phyloP scores from a whole-genome alignment of 2,113 vertebrate species.

The Scortum barcoo region DNA sequence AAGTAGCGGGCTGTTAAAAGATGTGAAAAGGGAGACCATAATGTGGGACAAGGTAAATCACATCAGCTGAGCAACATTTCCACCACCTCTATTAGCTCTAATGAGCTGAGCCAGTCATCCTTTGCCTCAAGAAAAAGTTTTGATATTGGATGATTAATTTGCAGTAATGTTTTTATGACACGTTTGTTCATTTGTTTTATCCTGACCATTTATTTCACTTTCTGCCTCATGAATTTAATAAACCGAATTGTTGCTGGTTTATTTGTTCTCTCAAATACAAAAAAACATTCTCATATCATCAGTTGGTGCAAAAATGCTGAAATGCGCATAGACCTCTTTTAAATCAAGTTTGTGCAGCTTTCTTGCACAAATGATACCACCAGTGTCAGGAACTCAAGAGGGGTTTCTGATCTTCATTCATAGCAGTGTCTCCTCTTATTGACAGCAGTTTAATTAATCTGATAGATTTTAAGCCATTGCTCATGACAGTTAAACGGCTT shows the following conservation, averaged over 20 bases:
- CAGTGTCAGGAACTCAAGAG: constrained; percentile 14
- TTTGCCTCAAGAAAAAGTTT: constrained; percentile 13
- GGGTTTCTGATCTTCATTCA: constrained; percentile 27
- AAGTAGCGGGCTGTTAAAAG: background rate
- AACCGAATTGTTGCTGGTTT: background rate
- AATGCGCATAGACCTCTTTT: background rate
- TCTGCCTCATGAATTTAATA: constrained; percentile 1
- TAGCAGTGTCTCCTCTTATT: constrained; percentile 21
- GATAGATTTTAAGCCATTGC: constrained; percentile 9
- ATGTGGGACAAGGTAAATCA: background rate
- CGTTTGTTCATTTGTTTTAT: background rate
- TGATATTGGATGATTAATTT: constrained; percentile 5
- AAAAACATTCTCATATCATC: constrained; percentile 1
- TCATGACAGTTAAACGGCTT: background rate
- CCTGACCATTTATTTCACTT: background rate
- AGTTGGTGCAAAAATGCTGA: background rate
- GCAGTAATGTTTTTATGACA: background rate
- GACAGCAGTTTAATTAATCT: constrained; percentile 32
- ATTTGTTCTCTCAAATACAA: background rate
- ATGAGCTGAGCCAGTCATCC: constrained; percentile 19
- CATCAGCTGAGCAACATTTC: background rate
- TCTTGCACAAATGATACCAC: background rate
- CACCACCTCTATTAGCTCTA: background rate
- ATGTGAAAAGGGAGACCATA: fast-evolving
- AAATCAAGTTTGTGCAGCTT: background rate